Percentiles rank a stretch among this genome's conserved stretches.
These are phyloP conservation scores for Varecia variegata DNA, from an alignment of 2,797 vertebrate genomes.

Conservation along the genomic window DNA sequence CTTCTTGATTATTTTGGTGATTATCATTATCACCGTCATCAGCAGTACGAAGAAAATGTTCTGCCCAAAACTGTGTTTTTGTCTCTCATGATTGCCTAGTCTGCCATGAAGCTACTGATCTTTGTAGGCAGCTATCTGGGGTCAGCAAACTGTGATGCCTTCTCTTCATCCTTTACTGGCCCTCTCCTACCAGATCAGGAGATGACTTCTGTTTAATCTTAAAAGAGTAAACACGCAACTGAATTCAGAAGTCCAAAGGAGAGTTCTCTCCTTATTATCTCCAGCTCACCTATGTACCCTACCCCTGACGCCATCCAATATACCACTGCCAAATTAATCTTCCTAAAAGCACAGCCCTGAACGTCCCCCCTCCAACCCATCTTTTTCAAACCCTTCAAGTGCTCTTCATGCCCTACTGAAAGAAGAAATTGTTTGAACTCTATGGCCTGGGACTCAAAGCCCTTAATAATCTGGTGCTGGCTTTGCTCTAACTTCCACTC, in stretches of 20 bases:
- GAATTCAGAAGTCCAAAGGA: constrained; percentile 67
- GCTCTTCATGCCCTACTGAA: background rate
- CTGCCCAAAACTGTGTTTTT: background rate
- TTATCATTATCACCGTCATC: background rate
- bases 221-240: constrained; percentile 69
- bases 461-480: background rate
- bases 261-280: background rate
- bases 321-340: constrained; percentile 37
- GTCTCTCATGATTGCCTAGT: background rate
- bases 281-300: background rate
- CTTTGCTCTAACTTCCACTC: background rate
- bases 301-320: background rate
- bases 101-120: background rate
- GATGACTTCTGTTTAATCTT: constrained; percentile 65
- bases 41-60: background rate
- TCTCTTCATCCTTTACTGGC: background rate
- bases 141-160: background rate
- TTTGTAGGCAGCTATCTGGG: background rate
- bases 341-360: background rate
- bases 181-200: background rate
- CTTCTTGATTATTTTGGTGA: background rate
- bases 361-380: background rate
- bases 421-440: background rate
- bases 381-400: background rate
- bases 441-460: background rate